phyloP scores from a whole-genome alignment of 2,797 vertebrate genomes.

The Crypturellus tataupa region DNA sequence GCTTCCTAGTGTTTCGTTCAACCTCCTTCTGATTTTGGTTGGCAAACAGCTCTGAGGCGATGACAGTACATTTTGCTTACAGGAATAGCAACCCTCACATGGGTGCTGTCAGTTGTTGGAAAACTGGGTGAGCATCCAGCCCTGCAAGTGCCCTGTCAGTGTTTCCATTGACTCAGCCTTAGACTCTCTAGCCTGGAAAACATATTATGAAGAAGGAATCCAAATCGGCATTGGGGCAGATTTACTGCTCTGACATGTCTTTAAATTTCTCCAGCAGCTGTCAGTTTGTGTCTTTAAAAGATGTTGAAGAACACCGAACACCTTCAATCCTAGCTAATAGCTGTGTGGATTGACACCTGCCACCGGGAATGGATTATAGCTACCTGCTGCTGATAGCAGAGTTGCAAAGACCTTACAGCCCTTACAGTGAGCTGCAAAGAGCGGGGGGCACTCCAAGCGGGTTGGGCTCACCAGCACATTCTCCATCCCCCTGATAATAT shows the following conservation, averaged over 20 bases:
- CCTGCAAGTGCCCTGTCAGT: background rate
- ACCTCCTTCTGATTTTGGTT: background rate
- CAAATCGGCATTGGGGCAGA: background rate
- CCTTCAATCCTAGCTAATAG: background rate
- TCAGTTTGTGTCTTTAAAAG: conserved; percentile 5
- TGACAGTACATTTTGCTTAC: background rate
- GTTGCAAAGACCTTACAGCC: background rate
- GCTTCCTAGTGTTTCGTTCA: background rate
- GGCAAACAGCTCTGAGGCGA: background rate
- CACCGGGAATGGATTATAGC: background rate
- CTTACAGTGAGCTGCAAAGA: background rate
- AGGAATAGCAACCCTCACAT: background rate
- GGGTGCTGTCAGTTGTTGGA: background rate
- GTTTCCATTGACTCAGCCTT: background rate
- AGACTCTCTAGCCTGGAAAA: background rate
- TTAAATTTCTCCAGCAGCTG: conserved; percentile 6
- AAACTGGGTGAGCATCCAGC: background rate
- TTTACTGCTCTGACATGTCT: background rate
- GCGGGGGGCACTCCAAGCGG: accelerated
- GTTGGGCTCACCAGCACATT: background rate
- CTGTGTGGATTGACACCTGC: background rate
- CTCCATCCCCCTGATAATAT: background rate
- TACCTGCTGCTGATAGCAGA: accelerated
- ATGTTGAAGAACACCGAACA: background rate
- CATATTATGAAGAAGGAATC: background rate